Conservation (phyloP, 2,113 vertebrate species). For the Microtus montanus region DNA sequence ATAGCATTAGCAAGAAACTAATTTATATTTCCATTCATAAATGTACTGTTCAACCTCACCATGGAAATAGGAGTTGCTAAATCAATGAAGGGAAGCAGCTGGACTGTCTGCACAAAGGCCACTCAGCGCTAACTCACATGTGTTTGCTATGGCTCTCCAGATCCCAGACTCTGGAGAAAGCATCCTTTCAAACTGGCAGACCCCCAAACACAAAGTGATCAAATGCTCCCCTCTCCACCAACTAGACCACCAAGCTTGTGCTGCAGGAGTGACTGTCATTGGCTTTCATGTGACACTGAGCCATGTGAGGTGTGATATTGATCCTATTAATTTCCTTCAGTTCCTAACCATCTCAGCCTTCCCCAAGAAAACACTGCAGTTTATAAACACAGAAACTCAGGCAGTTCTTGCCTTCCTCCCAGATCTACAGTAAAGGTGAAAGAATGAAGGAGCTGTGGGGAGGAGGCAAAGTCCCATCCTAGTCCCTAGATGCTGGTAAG, state of each 20-base stretch:
- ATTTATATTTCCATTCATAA: slow-evolving; percentile 7
- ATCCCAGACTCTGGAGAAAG: neutral
- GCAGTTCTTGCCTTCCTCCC: neutral
- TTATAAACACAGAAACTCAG: neutral
- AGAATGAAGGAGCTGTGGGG: neutral
- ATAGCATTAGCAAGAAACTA: slow-evolving; percentile 62
- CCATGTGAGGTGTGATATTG: neutral
- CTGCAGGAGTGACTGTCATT: neutral
- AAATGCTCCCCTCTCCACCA: neutral
- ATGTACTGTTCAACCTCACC: neutral
- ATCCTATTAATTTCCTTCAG: neutral
- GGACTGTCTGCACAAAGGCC: neutral
- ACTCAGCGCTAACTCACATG: neutral
- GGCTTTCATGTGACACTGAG: neutral
- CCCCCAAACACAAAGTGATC: neutral
- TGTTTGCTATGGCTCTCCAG: neutral
- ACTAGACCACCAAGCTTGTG: neutral
- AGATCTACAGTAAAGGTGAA: neutral
- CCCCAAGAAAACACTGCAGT: neutral
- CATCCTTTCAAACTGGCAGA: neutral
- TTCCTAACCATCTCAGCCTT: neutral
- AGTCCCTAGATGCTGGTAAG: neutral
- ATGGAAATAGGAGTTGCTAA: neutral
- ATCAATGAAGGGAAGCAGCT: neutral
- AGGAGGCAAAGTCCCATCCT: neutral